These are phyloP conservation scores for Gymnothorax reevesii DNA, from an alignment of 2,797 vertebrate species.

Conservation along the genomic window DNA sequence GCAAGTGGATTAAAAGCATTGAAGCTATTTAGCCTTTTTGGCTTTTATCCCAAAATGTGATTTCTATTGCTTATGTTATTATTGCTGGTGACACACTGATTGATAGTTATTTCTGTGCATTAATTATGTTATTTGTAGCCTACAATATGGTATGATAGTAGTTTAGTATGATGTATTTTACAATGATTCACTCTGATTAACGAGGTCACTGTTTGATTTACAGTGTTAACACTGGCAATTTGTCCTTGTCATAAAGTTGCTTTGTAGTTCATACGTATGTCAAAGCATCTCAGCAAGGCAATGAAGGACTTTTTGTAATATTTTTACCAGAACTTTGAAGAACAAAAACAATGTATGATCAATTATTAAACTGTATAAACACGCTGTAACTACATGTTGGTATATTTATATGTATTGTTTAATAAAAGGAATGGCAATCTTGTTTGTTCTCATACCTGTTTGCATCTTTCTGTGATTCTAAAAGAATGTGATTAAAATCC, in stretches of 20 bases:
- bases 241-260: slow-evolving; percentile 38
- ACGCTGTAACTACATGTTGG: slow-evolving; percentile 19
- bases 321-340: slow-evolving; percentile 29
- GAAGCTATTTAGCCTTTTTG: slow-evolving; percentile 58
- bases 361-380: slow-evolving; percentile 18
- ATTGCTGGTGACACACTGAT: slow-evolving; percentile 28
- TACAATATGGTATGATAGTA: slow-evolving; percentile 16
- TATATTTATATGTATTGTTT: slow-evolving; percentile 21
- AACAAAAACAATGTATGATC: slow-evolving; percentile 13
- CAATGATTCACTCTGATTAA: slow-evolving; percentile 30
- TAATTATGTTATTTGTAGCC: slow-evolving; percentile 26
- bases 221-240: slow-evolving; percentile 46
- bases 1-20: slow-evolving; percentile 57
- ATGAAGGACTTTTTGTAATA: slow-evolving; percentile 38
- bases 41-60: slow-evolving; percentile 76
- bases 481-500: slow-evolving; percentile 1
- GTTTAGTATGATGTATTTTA: slow-evolving; percentile 26
- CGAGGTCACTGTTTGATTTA: slow-evolving; percentile 44
- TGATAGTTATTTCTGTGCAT: slow-evolving; percentile 8
- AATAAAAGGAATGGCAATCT: background rate
- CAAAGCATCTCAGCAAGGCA: slow-evolving; percentile 40
- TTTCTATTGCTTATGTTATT: slow-evolving; percentile 49
- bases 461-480: slow-evolving; percentile 24
- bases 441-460: background rate
- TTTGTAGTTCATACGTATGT: slow-evolving; percentile 35